Base-by-base conservation (phyloP, 2,113 vertebrate species). In the Aplodontia rufa region DNA sequence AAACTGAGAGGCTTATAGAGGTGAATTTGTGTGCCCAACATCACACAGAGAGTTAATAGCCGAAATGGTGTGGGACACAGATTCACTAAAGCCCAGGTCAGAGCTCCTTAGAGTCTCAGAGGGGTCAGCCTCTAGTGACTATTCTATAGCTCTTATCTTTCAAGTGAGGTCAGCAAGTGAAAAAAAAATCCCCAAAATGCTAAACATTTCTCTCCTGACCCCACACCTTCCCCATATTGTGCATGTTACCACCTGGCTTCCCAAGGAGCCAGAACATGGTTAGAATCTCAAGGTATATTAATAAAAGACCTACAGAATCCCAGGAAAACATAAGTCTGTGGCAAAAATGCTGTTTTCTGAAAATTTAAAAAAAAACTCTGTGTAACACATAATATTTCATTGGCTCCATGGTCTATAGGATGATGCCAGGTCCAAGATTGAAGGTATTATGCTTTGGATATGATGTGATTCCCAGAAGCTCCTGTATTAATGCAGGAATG, bases 151-250 rank as follows among this genome's bases (percentile, higher is more conserved):
- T 68, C 55, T 87, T 91, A 14, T 83, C 45, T 81, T 81, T 94
- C 62, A 94, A 49, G 28, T 12, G 55, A 94, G 30, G 90, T 76
- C 6, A 55, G 37, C 71, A 74, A 58, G 24, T 78, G 30, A 20
- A 95, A 94, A 93, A 62, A 93, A 10, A 94, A 35, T 5, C 11
- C 28, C 49, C 79, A 94, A 90, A 30, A 3, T 78, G 45, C 22
- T 45, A 82, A 85, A 55, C 93, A 71, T 58, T 79, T 78, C 9
- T 90, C 11, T 92, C 68, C 7, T 86, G 66, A 88, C 35, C 24
- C 32, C 2, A 20, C 30, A 90, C 49, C 11, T 62, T 84, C 16
- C 10, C 24, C 32, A 79, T 87, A 66, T 10, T 28, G 87, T 95
- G 45, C 17, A 72, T 35, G 90, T 55, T 76, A 69, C 30, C 85